These are phyloP conservation scores for Caenorhabditis panamensis DNA, from an alignment of 2,888 invertebrate species.

Conservation along the genomic window DNA sequence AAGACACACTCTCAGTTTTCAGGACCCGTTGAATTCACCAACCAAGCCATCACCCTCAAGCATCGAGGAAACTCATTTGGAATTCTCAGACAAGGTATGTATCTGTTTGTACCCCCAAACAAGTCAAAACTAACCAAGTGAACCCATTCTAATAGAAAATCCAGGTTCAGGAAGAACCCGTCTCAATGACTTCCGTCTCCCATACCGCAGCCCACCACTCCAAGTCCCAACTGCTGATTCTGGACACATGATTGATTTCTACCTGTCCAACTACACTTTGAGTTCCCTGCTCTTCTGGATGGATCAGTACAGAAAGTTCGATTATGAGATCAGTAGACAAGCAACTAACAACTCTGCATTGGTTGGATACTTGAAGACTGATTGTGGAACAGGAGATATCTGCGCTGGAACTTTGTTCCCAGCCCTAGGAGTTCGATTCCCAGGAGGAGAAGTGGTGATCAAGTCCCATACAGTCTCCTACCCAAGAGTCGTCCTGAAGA, in stretches of 20 bases:
- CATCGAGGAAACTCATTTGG: conserved; percentile 81
- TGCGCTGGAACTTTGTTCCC: conserved; percentile 81
- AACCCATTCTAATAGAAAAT: neutral
- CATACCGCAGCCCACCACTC: conserved; percentile 75
- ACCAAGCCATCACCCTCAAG: conserved; percentile 67
- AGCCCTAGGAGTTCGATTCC: conserved; percentile 76
- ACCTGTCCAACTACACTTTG: conserved; percentile 79
- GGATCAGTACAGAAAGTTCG: conserved; percentile 81
- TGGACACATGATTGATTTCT: conserved; percentile 79
- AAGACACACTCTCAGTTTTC: neutral
- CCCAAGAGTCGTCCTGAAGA: conserved; percentile 74
- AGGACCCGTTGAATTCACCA: conserved; percentile 73
- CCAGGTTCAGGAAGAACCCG: conserved; percentile 71
- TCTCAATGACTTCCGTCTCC: conserved; percentile 80
- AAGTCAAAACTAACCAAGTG: neutral
- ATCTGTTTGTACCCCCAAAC: neutral
- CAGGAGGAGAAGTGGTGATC: conserved; percentile 79
- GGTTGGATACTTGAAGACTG: conserved; percentile 79
- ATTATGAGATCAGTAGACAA: conserved; percentile 79
- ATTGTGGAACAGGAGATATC: conserved; percentile 78
- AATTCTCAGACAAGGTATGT: conserved; percentile 78
- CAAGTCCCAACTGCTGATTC: conserved; percentile 64
- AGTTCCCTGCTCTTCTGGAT: conserved; percentile 80
- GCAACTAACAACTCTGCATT: conserved; percentile 78
- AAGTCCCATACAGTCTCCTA: conserved; percentile 78